A percentile compares a stretch with the other conserved stretches of the same genome.
Evolutionary conservation across 2,797 vertebrate genomes (phyloP).

Genomic region (Hybognathus amarus): DNA sequence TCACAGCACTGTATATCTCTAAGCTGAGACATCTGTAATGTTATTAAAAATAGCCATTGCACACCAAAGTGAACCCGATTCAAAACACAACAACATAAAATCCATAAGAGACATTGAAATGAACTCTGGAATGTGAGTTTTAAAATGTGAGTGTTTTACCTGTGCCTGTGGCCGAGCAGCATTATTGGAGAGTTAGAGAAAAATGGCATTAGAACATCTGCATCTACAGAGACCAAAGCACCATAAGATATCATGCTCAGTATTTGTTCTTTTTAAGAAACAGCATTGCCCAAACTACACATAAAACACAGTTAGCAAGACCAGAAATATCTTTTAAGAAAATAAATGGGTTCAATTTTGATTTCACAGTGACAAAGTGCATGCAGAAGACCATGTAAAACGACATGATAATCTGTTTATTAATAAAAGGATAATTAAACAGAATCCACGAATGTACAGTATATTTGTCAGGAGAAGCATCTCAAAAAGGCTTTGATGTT

Average conservation of each 20-base stretch:
- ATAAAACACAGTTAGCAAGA: not conserved
- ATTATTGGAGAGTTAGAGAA: conserved; percentile 61
- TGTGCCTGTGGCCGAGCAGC: conserved; percentile 75
- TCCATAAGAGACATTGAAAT: not conserved
- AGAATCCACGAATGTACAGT: conserved; percentile 48
- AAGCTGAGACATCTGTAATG: not conserved
- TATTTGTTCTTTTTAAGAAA: not conserved
- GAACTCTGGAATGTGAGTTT: not conserved
- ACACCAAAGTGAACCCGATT: not conserved
- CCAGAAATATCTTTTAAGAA: not conserved
- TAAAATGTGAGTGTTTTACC: conserved; percentile 70
- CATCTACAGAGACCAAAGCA: conserved; percentile 53
- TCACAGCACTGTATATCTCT: too few species aligned
- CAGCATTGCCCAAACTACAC: not conserved
- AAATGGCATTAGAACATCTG: conserved; percentile 65
- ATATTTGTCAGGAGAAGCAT: conserved; percentile 19
- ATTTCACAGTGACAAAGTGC: not conserved
- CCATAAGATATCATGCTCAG: conserved; percentile 15
- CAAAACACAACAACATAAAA: not conserved
- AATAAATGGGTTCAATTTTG: not conserved
- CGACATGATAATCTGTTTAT: conserved; percentile 44
- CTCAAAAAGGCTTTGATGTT: conserved; percentile 50
- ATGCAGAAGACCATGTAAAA: not conserved
- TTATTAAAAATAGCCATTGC: not conserved
- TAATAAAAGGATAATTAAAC: conserved; percentile 56